Evolutionary conservation across 2,888 invertebrate species (phyloP), one percentile per base, ranked within the genome.

Genomic region (Pogonocherus hispidulus): DNA sequence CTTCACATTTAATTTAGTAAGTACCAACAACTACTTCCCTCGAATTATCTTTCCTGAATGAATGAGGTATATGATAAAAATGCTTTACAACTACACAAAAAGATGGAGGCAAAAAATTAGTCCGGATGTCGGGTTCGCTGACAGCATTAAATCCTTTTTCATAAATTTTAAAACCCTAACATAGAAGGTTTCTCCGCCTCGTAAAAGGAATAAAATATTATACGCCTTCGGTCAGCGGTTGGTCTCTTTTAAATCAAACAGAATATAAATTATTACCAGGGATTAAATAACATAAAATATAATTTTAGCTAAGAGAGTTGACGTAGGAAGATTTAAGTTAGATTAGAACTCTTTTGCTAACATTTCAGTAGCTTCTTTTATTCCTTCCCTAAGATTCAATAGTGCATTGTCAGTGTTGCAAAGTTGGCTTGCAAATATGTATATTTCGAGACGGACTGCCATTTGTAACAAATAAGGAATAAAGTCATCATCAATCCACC

Each of bases 111-210:
- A 41, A 41, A 41, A 41, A 41, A 41, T 41, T 11, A 41, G 41
- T 41, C 41, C 5, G n/a, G 41, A n/a, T n/a, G 41, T 41, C n/a
- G 41, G 14, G 16, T 14, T 4, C n/a, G 41, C 41, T 41, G 41
- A 41, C 41, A 41, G 41, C 41, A 41, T 41, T 41, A 41, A 41
- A 16, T 16, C 41, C 41, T 41, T 41, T 27, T 41, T 41, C 41
- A 41, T 41, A 41, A 41, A 41, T 41, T 41, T 41, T 41, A 41
- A 41, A 41, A 41, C n/a, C 41, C 41, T 27, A n/a, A 41, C 41
- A 14, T 41, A 9, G 41, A 41, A 41, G 41, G 41, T 14, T 16
- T 41, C 41, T n/a, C n/a, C 41, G 14, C 41, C 41, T 14, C 3
- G 16, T 14, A 41, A 41, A 41, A 41, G 41, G 41, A 41, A 41